These are phyloP conservation scores for Ardeotis arabs DNA, from an alignment of 2,113 vertebrate species.

Conservation along the genomic window DNA sequence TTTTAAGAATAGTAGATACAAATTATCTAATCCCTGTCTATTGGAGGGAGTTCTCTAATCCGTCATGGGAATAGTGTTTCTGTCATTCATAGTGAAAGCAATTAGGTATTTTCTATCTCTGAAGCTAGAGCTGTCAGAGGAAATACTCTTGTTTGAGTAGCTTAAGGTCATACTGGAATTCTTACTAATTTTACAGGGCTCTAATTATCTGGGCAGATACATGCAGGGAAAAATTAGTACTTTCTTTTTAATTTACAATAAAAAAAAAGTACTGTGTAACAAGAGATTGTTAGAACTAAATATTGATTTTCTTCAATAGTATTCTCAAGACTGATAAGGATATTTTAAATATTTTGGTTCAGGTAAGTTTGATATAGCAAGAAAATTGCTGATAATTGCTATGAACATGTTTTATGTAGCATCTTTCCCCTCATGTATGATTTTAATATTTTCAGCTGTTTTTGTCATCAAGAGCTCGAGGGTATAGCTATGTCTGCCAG, in stretches of 20 bases:
- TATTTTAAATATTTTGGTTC: neutral
- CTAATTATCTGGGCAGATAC: neutral
- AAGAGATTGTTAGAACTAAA: neutral
- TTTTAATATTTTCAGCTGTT: conserved; percentile 84
- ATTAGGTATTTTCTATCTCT: neutral
- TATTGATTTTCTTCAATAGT: neutral
- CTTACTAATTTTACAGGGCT: neutral
- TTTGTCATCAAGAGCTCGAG: conserved; percentile 89
- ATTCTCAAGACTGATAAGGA: neutral
- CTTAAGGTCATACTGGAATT: neutral
- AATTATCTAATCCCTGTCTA: neutral
- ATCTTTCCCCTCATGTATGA: conserved; percentile 28
- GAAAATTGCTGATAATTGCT: neutral
- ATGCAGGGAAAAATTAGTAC: neutral
- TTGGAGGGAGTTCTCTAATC: neutral
- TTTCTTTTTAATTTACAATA: neutral
- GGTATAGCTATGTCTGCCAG: conserved; percentile 98
- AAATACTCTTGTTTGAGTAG: neutral
- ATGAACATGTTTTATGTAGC: neutral
- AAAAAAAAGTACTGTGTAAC: neutral
- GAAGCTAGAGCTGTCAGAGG: neutral
- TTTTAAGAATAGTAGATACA: neutral
- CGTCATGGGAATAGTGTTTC: neutral
- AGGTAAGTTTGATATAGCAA: neutral
- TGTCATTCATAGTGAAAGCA: neutral